phyloP scores from a whole-genome alignment of 1,140 invertebrate species.

The Oryzaephilus surinamensis region DNA sequence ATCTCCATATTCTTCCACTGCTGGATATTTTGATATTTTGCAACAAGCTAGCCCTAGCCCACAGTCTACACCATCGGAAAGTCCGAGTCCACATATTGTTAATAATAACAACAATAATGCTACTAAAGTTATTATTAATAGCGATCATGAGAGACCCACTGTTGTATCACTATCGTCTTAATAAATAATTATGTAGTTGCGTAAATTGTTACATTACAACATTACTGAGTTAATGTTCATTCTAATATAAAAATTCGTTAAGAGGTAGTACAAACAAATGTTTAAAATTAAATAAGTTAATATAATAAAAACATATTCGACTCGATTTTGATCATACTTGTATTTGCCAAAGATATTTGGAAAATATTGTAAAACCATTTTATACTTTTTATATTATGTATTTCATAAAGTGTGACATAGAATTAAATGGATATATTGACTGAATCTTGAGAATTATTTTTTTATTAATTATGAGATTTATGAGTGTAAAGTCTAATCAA shows the following conservation, averaged over 20 bases:
- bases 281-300: background rate
- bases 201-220: no score
- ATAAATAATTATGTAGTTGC: background rate
- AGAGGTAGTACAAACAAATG: background rate
- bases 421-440: no score
- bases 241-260: background rate
- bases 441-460: background rate
- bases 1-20: conserved; percentile 24
- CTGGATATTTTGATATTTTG: conserved; percentile 23
- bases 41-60: conserved; percentile 27
- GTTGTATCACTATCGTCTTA: conserved; percentile 34
- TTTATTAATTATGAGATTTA: background rate
- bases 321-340: background rate
- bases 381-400: no score
- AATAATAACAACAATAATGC: conserved; percentile 27
- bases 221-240: background rate
- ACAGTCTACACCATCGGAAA: conserved; percentile 24
- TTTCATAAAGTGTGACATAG: no score
- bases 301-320: background rate
- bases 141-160: conserved; percentile 31
- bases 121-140: conserved; percentile 31
- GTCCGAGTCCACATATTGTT: conserved; percentile 24
- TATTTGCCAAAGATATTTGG: conserved; percentile 11
- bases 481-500: conserved; percentile 19
- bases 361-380: background rate